Percentiles rank a stretch among this genome's conserved stretches.
These are phyloP conservation scores for Podocnemis expansa DNA, from an alignment of 2,113 vertebrate species.

Conservation along the genomic window DNA sequence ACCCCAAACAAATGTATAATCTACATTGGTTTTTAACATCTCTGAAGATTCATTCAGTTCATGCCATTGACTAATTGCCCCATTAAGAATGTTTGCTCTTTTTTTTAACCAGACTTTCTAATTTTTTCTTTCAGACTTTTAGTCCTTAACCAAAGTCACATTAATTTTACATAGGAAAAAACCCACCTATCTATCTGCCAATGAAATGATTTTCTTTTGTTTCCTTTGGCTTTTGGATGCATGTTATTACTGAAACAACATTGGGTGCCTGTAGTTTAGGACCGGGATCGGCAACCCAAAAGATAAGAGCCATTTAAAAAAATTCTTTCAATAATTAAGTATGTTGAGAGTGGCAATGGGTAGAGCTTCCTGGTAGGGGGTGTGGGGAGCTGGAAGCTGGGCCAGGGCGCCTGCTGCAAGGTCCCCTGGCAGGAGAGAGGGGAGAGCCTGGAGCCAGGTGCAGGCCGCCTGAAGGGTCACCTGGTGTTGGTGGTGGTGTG, in stretches of 20 bases:
- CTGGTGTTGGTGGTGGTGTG: too few species aligned
- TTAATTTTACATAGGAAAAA: background rate
- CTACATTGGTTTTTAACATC: background rate
- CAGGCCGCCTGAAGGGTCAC: too few species aligned
- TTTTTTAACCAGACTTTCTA: conserved; percentile 44
- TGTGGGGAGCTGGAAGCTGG: too few species aligned
- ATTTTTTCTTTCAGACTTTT: conserved; percentile 44
- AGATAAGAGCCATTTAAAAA: too few species aligned
- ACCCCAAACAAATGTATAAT: background rate
- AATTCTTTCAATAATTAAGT: too few species aligned
- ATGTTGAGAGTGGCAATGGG: too few species aligned
- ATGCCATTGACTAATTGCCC: conserved; percentile 52
- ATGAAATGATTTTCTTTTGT: conserved; percentile 52
- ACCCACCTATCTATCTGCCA: background rate
- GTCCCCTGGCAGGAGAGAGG: too few species aligned
- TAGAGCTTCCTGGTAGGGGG: too few species aligned
- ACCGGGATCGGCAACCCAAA: too few species aligned
- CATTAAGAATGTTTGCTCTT: conserved; percentile 46
- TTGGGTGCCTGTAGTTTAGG: conserved; percentile 22
- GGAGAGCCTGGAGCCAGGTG: too few species aligned
- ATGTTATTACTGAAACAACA: conserved; percentile 44
- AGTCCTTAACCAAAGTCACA: conserved; percentile 14
- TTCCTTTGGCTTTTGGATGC: conserved; percentile 45
- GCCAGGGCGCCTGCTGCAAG: too few species aligned
- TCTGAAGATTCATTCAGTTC: conserved; percentile 29